Percentiles rank a stretch among this genome's conserved stretches.
phyloP scores from a whole-genome alignment of 2,888 invertebrate species.

The Timema podura region DNA sequence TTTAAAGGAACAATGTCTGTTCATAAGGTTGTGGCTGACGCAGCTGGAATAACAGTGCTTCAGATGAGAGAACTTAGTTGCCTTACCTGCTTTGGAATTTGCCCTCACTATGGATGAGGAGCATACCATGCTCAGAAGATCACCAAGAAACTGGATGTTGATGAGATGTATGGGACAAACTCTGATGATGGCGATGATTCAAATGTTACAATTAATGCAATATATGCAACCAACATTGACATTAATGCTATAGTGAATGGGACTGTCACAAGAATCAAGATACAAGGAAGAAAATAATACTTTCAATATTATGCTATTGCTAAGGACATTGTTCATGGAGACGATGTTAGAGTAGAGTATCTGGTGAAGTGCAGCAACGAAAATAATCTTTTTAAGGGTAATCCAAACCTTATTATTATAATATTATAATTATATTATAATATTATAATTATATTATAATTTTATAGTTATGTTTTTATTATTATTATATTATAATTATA shows the following conservation, averaged over 20 bases:
- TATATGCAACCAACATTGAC: background rate
- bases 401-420: too few relatives aligned
- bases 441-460: too few relatives aligned
- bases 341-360: slow-evolving; percentile 7
- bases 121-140: background rate
- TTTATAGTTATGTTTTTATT: too few relatives aligned
- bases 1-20: slow-evolving; percentile 3
- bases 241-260: background rate
- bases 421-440: too few relatives aligned
- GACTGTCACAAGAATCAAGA: background rate
- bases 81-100: too few relatives aligned
- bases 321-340: background rate
- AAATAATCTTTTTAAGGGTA: background rate
- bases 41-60: background rate
- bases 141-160: background rate
- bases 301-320: slow-evolving; percentile 2
- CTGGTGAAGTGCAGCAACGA: slow-evolving; percentile 7
- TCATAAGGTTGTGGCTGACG: background rate
- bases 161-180: background rate
- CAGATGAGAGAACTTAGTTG: too few relatives aligned
- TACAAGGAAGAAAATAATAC: background rate
- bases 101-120: background rate
- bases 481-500: too few relatives aligned
- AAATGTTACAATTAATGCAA: background rate
- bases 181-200: background rate